Evolutionary conservation across 2,888 invertebrate species (phyloP).

Genomic region (Leptogaster cylindrica): DNA sequence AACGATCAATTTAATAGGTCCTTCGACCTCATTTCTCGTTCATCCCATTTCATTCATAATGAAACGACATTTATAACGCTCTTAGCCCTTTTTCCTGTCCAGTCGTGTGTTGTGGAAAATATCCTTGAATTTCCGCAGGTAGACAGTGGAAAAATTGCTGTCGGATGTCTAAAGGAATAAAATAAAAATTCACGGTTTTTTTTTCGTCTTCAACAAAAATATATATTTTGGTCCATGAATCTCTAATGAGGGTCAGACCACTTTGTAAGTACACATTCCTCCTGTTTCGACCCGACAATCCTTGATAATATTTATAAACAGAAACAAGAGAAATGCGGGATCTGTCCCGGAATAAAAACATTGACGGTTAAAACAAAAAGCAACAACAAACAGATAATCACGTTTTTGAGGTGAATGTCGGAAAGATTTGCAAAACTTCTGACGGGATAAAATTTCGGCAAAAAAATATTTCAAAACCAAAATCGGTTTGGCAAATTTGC

Average conservation of each 20-base stretch:
- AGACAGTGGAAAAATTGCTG: conserved; percentile 22
- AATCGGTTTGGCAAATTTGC: conserved; percentile 14
- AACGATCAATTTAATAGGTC: conserved; percentile 38
- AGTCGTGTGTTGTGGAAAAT: background rate
- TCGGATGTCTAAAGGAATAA: conserved; percentile 8
- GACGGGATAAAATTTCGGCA: conserved; percentile 3
- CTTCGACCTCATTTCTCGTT: conserved; percentile 31
- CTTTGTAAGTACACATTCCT: conserved; percentile 28
- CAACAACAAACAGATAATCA: background rate
- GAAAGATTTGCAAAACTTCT: background rate
- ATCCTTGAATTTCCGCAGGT: conserved; percentile 12
- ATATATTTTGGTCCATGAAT: conserved; percentile 34
- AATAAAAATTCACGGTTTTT: conserved; percentile 35
- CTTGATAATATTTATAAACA: too few relatives aligned
- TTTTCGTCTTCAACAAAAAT: too few relatives aligned
- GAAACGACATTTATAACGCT: conserved; percentile 37
- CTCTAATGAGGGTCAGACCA: conserved; percentile 37
- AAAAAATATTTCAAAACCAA: conserved; percentile 21
- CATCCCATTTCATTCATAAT: conserved; percentile 37
- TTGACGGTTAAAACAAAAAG: background rate
- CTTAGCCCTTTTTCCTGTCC: conserved; percentile 11
- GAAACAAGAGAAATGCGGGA: background rate
- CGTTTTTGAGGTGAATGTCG: background rate
- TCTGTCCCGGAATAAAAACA: background rate
- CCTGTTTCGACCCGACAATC: too few relatives aligned